Percentiles rank a stretch among this genome's conserved stretches.
Evolutionary conservation across 2,888 invertebrate species (phyloP).

Genomic region (Bombylius discolor): DNA sequence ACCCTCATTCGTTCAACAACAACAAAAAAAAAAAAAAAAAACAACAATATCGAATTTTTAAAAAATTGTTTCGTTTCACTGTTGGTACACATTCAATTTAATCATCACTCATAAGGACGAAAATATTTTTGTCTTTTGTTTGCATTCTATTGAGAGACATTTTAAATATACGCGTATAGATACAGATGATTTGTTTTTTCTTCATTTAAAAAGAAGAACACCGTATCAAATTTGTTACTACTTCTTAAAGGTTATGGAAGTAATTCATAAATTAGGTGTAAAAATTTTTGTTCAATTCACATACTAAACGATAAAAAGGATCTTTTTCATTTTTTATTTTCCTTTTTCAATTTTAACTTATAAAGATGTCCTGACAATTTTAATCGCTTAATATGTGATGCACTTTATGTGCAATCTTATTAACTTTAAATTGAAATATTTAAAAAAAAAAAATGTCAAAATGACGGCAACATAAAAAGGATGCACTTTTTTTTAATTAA

Average conservation of each 20-base stretch:
- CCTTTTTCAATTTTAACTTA: no score
- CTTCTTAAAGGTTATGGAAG: not conserved
- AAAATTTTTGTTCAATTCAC: no score
- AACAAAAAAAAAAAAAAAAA: not conserved
- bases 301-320: no score
- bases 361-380: no score
- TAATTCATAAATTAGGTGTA: no score
- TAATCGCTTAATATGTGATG: no score
- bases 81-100: slow-evolving; percentile 36
- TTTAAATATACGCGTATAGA: not conserved
- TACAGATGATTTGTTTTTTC: not conserved
- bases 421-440: no score
- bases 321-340: no score
- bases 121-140: slow-evolving; percentile 24
- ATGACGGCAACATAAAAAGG: no score
- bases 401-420: no score
- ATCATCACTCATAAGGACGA: slow-evolving; percentile 39
- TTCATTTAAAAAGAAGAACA: not conserved
- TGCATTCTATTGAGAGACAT: not conserved
- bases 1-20: not conserved
- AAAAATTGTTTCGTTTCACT: slow-evolving; percentile 34
- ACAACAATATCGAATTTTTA: not conserved
- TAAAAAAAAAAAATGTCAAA: no score
- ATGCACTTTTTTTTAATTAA: no score
- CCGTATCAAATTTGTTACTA: slow-evolving; percentile 10